phyloP scores from a whole-genome alignment of 2,113 vertebrate genomes.

The Poecilia latipinna region DNA sequence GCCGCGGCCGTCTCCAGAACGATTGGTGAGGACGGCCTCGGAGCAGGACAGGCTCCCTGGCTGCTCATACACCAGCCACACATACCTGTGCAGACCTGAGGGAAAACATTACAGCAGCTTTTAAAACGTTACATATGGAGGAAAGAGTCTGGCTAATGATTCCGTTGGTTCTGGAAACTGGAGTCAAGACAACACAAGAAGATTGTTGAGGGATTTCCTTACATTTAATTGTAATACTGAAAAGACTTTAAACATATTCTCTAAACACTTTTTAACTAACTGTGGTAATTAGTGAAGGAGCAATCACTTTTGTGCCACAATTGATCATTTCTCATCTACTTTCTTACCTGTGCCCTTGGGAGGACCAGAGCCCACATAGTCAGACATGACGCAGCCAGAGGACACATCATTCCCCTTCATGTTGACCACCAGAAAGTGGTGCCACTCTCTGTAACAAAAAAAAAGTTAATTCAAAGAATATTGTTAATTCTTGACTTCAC shows the following conservation, averaged over 20 bases:
- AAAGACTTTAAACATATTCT: neutral
- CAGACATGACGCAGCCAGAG: constrained; percentile 87
- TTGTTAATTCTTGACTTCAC: neutral
- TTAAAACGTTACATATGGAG: no score
- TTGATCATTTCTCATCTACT: no score
- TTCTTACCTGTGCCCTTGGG: constrained; percentile 90
- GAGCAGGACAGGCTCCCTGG: constrained; percentile 79
- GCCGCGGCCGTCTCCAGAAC: constrained; percentile 88
- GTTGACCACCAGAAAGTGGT: constrained; percentile 94
- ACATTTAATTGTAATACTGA: neutral
- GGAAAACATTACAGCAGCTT: neutral
- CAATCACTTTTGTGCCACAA: no score
- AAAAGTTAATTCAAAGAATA: neutral
- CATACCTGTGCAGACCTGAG: constrained; percentile 92
- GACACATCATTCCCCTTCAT: constrained; percentile 91
- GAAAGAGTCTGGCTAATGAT: no score
- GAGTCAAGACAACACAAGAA: no score
- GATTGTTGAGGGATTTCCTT: no score
- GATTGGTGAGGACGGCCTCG: constrained; percentile 85
- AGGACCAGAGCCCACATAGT: constrained; percentile 92
- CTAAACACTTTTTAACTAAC: no score
- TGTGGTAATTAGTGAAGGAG: no score
- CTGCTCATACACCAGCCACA: constrained; percentile 97
- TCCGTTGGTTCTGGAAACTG: no score
- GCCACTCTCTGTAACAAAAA: constrained; percentile 87